Percentiles rank a stretch among this genome's conserved stretches.
Evolutionary conservation across 2,888 invertebrate genomes (phyloP).

Genomic region (Drosophila silvestris): DNA sequence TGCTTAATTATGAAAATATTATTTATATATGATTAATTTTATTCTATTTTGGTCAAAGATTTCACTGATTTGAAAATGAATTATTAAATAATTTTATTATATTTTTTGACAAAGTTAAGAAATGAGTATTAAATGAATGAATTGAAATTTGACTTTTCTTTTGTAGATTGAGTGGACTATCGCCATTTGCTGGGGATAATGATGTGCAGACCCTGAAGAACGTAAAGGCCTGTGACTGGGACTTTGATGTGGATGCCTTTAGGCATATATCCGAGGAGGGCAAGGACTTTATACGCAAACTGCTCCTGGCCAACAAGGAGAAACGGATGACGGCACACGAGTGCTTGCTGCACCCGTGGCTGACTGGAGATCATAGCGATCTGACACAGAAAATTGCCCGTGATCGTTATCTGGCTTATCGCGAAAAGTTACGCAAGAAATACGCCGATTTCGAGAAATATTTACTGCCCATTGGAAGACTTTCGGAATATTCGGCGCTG

Average conservation of each 20-base stretch:
- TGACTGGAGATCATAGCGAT: slow-evolving; percentile 93
- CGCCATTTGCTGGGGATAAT: slow-evolving; percentile 99
- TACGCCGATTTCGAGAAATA: slow-evolving; percentile 94
- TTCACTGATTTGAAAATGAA: background rate
- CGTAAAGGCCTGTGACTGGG: slow-evolving; percentile 99
- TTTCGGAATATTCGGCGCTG: slow-evolving; percentile 98
- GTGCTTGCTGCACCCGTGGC: slow-evolving; percentile 97
- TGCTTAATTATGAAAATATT: too few relatives aligned
- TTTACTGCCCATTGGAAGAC: slow-evolving; percentile 96
- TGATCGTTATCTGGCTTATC: slow-evolving; percentile 93
- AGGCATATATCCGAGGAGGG: slow-evolving; percentile 97
- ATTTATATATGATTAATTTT: too few relatives aligned
- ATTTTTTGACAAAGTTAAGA: background rate
- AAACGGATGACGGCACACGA: slow-evolving; percentile 99
- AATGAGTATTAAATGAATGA: background rate
- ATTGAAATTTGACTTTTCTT: background rate
- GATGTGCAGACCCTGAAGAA: slow-evolving; percentile 99
- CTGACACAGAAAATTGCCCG: slow-evolving; percentile 93
- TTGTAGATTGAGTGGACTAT: slow-evolving; percentile 95
- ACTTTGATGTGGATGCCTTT: slow-evolving; percentile 99
- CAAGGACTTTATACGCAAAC: slow-evolving; percentile 98
- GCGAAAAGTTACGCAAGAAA: slow-evolving; percentile 94
- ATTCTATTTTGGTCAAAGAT: background rate
- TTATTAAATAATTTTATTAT: background rate
- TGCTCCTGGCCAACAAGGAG: slow-evolving; percentile 97